Conservation (phyloP, 2,113 vertebrate species). For the Gymnobelideus leadbeateri region DNA sequence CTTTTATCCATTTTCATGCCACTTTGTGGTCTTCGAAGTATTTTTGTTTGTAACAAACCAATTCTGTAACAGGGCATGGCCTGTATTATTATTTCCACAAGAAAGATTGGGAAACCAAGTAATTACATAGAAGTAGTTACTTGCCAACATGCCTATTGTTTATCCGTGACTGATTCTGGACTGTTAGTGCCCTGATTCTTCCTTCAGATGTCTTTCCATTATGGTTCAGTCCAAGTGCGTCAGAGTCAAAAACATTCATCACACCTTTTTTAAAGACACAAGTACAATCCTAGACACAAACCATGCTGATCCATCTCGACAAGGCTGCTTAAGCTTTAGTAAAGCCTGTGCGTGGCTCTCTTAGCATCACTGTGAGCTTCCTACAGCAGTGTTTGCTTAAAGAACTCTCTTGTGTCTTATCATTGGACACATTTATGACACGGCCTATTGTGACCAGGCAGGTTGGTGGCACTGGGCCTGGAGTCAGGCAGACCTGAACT, state of each 20-base stretch:
- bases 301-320: neutral
- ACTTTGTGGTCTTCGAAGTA: neutral
- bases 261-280: neutral
- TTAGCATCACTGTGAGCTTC: no score
- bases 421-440: no score
- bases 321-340: neutral
- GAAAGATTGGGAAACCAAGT: neutral
- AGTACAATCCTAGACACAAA: no score
- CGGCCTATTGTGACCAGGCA: no score
- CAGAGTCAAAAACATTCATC: neutral
- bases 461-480: no score
- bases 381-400: no score
- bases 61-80: neutral
- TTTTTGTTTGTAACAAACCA: neutral
- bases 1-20: constrained; percentile 26
- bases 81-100: neutral
- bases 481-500: no score
- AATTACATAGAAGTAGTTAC: neutral
- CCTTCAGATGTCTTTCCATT: neutral
- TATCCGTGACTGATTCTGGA: neutral
- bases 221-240: neutral
- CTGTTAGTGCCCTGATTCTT: neutral
- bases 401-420: no score
- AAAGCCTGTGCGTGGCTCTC: no score
- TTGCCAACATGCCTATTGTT: neutral